These are phyloP conservation scores for Molossus alvarezi DNA, from an alignment of 2,797 vertebrate genomes.

Conservation along the genomic window DNA sequence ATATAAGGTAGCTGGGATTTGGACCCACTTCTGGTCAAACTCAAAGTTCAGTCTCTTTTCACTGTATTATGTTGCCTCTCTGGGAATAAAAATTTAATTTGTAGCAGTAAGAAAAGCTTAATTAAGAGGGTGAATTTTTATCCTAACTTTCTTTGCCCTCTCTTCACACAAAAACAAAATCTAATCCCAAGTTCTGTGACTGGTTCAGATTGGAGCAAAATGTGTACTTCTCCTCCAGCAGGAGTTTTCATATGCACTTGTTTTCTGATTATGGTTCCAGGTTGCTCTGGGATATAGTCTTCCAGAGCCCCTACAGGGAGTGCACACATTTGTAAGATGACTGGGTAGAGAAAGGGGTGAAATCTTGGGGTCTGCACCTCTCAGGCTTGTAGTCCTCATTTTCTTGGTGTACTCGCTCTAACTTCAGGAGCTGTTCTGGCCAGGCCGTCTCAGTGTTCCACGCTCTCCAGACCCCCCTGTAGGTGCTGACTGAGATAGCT, in stretches of 20 bases:
- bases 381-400: neutral
- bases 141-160: neutral
- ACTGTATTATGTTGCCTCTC: neutral
- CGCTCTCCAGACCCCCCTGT: neutral
- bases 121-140: neutral
- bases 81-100: constrained; percentile 32
- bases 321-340: neutral
- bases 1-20: neutral
- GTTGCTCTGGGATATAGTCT: neutral
- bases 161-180: neutral
- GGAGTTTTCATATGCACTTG: neutral
- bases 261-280: neutral
- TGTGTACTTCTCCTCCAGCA: neutral
- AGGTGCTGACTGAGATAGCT: neutral
- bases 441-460: neutral
- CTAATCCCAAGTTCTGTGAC: neutral
- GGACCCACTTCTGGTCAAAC: neutral
- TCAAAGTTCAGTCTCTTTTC: neutral
- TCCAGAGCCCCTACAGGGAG: neutral
- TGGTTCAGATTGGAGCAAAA: neutral
- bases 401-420: neutral
- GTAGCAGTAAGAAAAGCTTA: constrained; percentile 21
- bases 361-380: neutral
- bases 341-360: neutral
- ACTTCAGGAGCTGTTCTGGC: neutral